A percentile compares a stretch with the other conserved stretches of the same genome.
phyloP scores from a whole-genome alignment of 2,888 invertebrate genomes.

The Alitta virens region DNA sequence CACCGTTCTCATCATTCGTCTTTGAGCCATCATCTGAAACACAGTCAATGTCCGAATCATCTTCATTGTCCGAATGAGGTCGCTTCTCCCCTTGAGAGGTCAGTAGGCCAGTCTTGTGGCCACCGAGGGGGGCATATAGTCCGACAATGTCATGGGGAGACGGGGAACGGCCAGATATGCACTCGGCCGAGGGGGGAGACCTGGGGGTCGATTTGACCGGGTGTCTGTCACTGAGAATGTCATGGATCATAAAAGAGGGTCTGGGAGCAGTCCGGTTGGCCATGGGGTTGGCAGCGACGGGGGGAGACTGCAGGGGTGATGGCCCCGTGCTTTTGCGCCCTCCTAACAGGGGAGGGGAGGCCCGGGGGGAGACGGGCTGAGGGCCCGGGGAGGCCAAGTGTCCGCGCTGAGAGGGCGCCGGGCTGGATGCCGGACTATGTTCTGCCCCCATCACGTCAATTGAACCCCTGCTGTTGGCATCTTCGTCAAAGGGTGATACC shows the following conservation, averaged over 20 bases:
- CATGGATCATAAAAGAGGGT: slow-evolving; percentile 19
- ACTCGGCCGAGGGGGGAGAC: slow-evolving; percentile 2
- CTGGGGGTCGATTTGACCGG: slow-evolving; percentile 1
- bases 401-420: not conserved
- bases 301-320: not conserved
- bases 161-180: not conserved
- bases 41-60: not conserved
- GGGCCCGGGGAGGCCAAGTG: not conserved
- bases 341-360: not conserved
- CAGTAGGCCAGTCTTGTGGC: too few relatives aligned
- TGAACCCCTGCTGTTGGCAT: too few relatives aligned
- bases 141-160: not conserved
- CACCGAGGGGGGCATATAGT: too few relatives aligned
- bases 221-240: slow-evolving; percentile 16
- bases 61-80: not conserved
- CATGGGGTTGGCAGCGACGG: not conserved
- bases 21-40: too few relatives aligned
- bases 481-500: too few relatives aligned
- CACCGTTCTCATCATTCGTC: too few relatives aligned
- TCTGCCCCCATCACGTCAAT: too few relatives aligned
- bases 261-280: not conserved
- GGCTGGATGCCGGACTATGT: not conserved
- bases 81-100: not conserved
- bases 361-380: not conserved
- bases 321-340: not conserved